phyloP scores from a whole-genome alignment of 2,113 vertebrate genomes.

The Misgurnus anguillicaudatus region DNA sequence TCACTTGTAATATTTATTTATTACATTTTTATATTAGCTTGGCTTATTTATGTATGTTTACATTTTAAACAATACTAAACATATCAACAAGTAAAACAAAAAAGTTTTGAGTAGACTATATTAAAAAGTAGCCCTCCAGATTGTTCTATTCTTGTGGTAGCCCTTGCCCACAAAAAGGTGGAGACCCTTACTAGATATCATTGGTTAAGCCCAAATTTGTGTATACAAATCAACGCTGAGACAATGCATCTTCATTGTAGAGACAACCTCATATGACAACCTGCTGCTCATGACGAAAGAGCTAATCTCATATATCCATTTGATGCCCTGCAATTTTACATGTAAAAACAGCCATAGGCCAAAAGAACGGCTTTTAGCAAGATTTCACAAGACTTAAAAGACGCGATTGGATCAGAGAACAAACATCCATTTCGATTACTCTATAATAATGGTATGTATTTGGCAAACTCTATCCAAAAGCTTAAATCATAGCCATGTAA shows the following conservation, averaged over 20 bases:
- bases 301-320: neutral
- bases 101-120: too few species aligned
- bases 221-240: neutral
- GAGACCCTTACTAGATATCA: too few species aligned
- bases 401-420: constrained; percentile 33
- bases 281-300: constrained; percentile 9
- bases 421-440: constrained; percentile 40
- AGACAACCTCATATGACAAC: neutral
- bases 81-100: too few species aligned
- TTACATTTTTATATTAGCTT: too few species aligned
- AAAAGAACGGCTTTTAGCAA: constrained; percentile 5
- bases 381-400: constrained; percentile 25
- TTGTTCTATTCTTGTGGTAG: too few species aligned
- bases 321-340: constrained; percentile 25
- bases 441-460: constrained; percentile 41
- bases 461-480: constrained; percentile 30
- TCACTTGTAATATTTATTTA: too few species aligned
- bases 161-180: too few species aligned
- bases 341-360: constrained; percentile 9
- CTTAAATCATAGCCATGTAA: constrained; percentile 51
- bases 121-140: too few species aligned
- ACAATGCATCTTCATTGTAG: neutral
- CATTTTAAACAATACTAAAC: too few species aligned
- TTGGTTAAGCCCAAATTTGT: neutral
- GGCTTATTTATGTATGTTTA: too few species aligned